phyloP scores from a whole-genome alignment of 2,888 invertebrate genomes.

The Argyresthia albistria region DNA sequence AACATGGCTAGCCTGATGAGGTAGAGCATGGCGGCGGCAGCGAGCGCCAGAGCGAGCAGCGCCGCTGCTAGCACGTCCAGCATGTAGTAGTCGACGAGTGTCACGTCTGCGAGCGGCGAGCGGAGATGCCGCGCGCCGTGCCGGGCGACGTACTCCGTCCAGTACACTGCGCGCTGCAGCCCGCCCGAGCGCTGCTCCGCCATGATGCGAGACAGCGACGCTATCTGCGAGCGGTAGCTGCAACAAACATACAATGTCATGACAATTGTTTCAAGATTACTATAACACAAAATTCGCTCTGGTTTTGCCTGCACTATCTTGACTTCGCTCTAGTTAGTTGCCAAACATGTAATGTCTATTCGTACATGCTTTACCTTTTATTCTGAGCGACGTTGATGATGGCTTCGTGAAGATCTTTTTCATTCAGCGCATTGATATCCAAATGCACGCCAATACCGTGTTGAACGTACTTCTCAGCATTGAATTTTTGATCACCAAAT shows the following conservation, averaged over 20 bases:
- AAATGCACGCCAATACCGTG: constrained; percentile 4
- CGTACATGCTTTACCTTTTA: background rate
- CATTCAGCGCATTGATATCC: constrained; percentile 1
- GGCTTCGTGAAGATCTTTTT: constrained; percentile 1
- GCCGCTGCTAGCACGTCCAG: constrained; percentile 1
- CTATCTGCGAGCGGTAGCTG: constrained; percentile 1
- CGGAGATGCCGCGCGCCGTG: background rate
- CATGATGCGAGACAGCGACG: background rate
- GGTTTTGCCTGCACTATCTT: no score
- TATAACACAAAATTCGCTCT: no score
- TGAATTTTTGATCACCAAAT: constrained; percentile 7
- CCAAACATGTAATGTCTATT: no score
- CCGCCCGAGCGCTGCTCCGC: constrained; percentile 3
- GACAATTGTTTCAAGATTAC: no score
- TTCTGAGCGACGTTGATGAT: constrained; percentile 2
- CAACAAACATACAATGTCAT: background rate
- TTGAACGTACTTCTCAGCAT: constrained; percentile 3
- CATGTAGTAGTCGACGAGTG: background rate
- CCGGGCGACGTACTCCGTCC: constrained; percentile 1
- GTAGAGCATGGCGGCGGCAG: background rate
- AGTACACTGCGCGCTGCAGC: constrained; percentile 4
- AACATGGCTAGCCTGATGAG: background rate
- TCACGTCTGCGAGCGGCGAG: constrained; percentile 4
- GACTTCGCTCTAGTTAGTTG: no score
- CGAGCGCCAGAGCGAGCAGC: background rate